Base-by-base conservation (phyloP, 2,888 invertebrate genomes). In the Lordiphosa fenestrarum region DNA sequence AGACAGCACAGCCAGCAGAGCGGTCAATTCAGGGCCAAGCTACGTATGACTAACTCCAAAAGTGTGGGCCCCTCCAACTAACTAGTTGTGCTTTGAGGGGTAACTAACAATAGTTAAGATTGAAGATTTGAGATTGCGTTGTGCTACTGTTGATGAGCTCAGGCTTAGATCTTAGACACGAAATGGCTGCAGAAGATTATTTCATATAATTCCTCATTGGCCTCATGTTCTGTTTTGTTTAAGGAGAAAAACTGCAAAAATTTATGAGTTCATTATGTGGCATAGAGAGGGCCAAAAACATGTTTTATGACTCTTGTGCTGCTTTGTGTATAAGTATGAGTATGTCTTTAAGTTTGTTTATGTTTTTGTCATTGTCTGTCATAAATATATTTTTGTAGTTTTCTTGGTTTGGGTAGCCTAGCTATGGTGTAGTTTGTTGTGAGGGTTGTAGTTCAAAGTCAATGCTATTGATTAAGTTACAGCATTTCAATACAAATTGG, bases 191-290 rank as follows among this genome's bases (percentile, higher is more conserved):
- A 44, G 12, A 42, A 65, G 68, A 71, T 73, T 71, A 77, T 66
- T 77, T 69, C 60, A 52, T 53, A 54, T 63, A 60, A 66, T 66
- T 62, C 51, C 53, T 21, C 30, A 30, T 30, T 58, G 44, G 13
- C 39, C 15, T 15, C 33, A 10, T 57, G 35, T 9, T 35, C 15
- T 39, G n/a, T 30, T 15, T 13, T 23, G 33, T 37, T 25, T 42
- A 25, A 52, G 39, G 52, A 21, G 52, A 25, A 60, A 60, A 60
- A 60, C 52, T 46, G 59, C 60, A 30, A 66, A 66, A 69, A 80
- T 82, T 82, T 71, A 82, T 78, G 73, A 62, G 71, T 60, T 75
- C 73, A 75, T 78, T 78, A 73, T 75, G 63, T 64, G 21, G 40
- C 15, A 40, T 15, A 52, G 46, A 66, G 72, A 69, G 62, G 54